A percentile compares a stretch with the other conserved stretches of the same genome.
Evolutionary conservation across 2,888 invertebrate species (phyloP).

Genomic region (Tetragonula carbonaria): DNA sequence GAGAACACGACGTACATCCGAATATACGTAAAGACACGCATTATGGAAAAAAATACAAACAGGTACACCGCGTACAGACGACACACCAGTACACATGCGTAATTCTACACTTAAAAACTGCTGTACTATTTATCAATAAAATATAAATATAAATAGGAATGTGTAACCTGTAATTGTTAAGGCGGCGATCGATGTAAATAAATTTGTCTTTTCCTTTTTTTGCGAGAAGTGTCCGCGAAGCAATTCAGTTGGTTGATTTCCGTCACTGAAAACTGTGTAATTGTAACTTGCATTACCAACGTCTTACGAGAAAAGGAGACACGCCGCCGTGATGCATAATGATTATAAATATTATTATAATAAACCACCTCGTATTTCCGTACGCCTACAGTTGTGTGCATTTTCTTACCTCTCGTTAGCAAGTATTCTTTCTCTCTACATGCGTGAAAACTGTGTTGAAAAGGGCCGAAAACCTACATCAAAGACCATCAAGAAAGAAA

Average conservation of each 20-base stretch:
- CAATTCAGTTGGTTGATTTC: constrained; percentile 31
- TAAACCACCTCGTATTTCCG: constrained; percentile 84
- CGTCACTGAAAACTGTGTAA: constrained; percentile 51
- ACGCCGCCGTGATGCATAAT: constrained; percentile 79
- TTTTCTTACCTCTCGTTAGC: constrained; percentile 29
- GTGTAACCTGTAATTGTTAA: constrained; percentile 78
- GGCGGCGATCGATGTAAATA: constrained; percentile 82
- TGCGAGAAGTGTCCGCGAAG: constrained; percentile 49
- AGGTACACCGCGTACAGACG: constrained; percentile 38
- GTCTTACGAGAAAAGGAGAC: constrained; percentile 61
- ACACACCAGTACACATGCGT: constrained; percentile 45
- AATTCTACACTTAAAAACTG: constrained; percentile 60
- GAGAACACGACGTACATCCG: neutral
- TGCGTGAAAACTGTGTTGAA: neutral
- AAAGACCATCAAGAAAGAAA: neutral
- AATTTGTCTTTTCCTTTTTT: constrained; percentile 54
- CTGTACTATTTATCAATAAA: constrained; percentile 77
- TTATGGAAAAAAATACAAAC: constrained; percentile 21
- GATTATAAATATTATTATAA: constrained; percentile 83
- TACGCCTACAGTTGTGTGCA: constrained; percentile 70
- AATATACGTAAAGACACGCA: neutral
- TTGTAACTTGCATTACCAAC: constrained; percentile 58
- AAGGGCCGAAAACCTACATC: neutral
- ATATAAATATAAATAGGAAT: constrained; percentile 79
- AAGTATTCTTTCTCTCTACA: neutral